A percentile compares a stretch with the other conserved stretches of the same genome.
Conservation (phyloP, 2,797 vertebrate genomes). For the Phylloscopus collybita region DNA sequence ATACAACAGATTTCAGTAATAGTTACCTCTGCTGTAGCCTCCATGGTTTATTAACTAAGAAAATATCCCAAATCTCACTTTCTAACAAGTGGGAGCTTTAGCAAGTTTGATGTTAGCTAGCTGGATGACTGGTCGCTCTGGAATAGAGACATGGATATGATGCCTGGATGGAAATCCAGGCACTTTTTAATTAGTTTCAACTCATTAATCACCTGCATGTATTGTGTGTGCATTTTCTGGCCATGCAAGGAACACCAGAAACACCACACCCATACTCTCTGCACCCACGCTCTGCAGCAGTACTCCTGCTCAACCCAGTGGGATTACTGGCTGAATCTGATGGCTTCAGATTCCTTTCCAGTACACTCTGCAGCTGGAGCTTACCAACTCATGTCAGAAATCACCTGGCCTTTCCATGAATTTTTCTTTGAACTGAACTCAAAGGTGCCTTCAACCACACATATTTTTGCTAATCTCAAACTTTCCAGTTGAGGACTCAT, state of each 20-base stretch:
- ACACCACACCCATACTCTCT: not conserved
- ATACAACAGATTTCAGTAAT: not conserved
- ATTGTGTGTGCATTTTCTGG: not conserved
- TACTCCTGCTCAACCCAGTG: not conserved
- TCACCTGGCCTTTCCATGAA: not conserved
- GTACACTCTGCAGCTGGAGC: not conserved
- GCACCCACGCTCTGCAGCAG: not conserved
- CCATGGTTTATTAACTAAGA: not conserved
- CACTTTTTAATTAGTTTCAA: not conserved
- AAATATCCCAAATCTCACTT: not conserved
- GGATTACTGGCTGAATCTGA: not conserved
- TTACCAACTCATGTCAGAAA: not conserved
- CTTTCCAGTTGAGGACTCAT: conserved; percentile 28
- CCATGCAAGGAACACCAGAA: not conserved
- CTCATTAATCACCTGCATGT: not conserved
- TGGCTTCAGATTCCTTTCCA: not conserved
- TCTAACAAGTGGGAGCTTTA: not conserved
- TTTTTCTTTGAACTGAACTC: conserved; percentile 25
- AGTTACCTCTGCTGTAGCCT: not conserved
- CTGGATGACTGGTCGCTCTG: not conserved
- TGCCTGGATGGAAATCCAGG: not conserved
- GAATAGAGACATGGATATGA: not conserved
- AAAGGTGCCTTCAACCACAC: conserved; percentile 20
- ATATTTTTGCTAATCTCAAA: conserved; percentile 19
- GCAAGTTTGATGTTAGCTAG: not conserved